Evolutionary conservation across 2,113 vertebrate genomes (phyloP).

Genomic region (Saimiri boliviensis): DNA sequence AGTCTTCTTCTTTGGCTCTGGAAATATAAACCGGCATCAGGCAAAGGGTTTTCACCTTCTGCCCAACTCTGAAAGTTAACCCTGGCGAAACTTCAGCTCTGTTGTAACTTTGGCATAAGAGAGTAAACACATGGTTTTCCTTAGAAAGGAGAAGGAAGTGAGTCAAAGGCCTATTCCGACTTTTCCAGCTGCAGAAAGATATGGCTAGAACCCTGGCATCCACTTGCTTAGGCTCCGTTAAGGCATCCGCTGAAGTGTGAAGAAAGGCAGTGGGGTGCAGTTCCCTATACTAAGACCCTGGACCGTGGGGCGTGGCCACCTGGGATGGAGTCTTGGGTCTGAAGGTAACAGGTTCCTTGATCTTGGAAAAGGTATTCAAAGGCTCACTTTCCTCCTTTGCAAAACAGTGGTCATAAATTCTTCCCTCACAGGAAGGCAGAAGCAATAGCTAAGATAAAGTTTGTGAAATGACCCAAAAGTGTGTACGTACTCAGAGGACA

Average conservation of each 20-base stretch:
- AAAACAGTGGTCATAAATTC: neutral
- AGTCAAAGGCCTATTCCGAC: constrained; percentile 18
- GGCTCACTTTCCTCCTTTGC: neutral
- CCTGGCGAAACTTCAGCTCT: constrained; percentile 36
- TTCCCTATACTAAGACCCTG: rapidly evolving
- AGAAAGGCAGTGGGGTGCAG: neutral
- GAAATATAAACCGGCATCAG: neutral
- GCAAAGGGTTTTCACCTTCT: neutral
- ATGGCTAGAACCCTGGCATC: neutral
- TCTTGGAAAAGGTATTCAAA: neutral
- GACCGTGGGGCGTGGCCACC: neutral
- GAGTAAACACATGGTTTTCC: constrained; percentile 70
- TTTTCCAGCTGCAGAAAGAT: neutral
- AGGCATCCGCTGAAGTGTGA: neutral
- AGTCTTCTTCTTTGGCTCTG: neutral
- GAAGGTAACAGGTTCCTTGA: rapidly evolving
- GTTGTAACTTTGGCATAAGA: constrained; percentile 61
- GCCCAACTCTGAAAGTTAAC: neutral
- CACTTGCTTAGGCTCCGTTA: neutral
- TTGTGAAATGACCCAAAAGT: neutral
- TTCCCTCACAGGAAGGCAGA: neutral
- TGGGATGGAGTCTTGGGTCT: neutral
- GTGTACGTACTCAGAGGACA: rapidly evolving
- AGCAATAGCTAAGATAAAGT: neutral
- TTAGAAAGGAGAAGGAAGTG: constrained; percentile 32